phyloP scores from a whole-genome alignment of 2,113 vertebrate genomes.

The Melanocharis versteri region DNA sequence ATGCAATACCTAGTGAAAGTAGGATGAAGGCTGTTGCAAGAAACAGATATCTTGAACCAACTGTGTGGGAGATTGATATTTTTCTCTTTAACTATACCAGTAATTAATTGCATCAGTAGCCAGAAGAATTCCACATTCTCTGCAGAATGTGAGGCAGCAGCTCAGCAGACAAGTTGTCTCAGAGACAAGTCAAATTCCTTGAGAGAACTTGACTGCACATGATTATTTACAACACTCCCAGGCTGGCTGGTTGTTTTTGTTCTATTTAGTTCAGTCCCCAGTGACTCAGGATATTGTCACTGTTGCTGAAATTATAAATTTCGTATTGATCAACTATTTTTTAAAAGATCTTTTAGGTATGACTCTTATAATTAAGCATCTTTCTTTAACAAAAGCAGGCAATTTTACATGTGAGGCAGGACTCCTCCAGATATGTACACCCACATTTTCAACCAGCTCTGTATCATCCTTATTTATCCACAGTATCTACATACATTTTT shows the following conservation, averaged over 20 bases:
- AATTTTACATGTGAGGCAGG: neutral
- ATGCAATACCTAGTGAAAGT: neutral
- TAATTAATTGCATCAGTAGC: constrained; percentile 28
- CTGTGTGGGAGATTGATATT: neutral
- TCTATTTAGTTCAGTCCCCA: neutral
- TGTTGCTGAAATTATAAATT: neutral
- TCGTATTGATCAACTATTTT: neutral
- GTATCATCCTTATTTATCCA: neutral
- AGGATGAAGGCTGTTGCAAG: neutral
- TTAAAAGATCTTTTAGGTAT: neutral
- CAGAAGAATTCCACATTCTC: neutral
- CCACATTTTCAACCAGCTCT: neutral
- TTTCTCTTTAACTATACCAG: constrained; percentile 4
- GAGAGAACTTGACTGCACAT: neutral
- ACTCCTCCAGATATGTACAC: neutral
- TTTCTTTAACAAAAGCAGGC: neutral
- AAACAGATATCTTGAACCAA: neutral
- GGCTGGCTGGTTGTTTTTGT: neutral
- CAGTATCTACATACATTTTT: neutral
- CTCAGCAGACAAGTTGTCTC: neutral
- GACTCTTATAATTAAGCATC: neutral
- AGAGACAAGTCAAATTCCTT: neutral
- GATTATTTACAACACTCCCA: neutral
- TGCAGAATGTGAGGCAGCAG: neutral
- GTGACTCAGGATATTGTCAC: neutral